Evolutionary conservation across 2,113 vertebrate species (phyloP), one percentile per base, ranked within the genome.

Genomic region (Cavia aperea): DNA sequence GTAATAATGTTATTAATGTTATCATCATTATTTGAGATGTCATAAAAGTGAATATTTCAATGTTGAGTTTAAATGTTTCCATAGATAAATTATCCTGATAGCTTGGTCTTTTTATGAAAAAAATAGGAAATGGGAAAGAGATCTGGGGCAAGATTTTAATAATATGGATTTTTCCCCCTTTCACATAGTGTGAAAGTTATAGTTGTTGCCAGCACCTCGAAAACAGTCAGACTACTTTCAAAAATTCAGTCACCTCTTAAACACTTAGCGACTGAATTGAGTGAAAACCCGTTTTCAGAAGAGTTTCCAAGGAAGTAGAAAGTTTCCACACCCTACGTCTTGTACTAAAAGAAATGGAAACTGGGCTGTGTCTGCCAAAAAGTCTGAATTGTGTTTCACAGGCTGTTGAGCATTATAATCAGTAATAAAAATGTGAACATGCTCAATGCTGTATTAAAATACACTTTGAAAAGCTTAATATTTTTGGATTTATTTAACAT

Each of bases 301-400:
- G 97, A 98, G 97, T 98, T 98, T 98, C 98, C 98, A 98, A 97
- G 97, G 97, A 98, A 98, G 98, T 97, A 98, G 98, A 98, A 98
- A 98, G 95, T 98, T 98, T 98, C 98, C 98, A 98, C 97, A 97
- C 97, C 97, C 98, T 97, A 96, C 97, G 88, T 98, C 97, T 97
- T 97, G 95, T 96, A 96, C 95, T 96, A 86, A 97, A 95, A 98
- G 97, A 97, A 97, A 95, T 98, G 98, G 98, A 98, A 98, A 98
- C 91, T 97, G 92, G 81, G 63, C 24, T 19, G 0, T 5, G 26
- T 89, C 97, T 98, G 98, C 98, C 98, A 98, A 84, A 87, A 96
- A 96, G 96, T 94, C 97, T 97, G 97, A 97, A 93, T 94, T 94
- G 96, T 96, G 97, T 94, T 97, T 97, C 89, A 73, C 95, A 93